A percentile compares a stretch with the other conserved stretches of the same genome.
Evolutionary conservation across 2,797 vertebrate species (phyloP).

Genomic region (Eulemur albifrons): DNA sequence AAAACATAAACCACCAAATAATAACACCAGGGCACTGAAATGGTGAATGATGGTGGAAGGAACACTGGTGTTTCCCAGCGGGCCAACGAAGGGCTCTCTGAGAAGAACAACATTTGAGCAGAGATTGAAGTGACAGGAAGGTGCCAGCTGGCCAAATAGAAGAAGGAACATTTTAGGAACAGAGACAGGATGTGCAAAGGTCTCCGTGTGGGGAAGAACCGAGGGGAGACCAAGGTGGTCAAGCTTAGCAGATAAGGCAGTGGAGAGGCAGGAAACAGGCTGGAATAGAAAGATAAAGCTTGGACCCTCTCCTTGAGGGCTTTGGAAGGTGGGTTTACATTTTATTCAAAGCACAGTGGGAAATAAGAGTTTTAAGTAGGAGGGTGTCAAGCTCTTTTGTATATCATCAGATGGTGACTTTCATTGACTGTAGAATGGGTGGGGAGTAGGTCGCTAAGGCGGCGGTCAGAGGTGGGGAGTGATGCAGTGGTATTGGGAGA

Average conservation of each 20-base stretch:
- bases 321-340: not conserved
- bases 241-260: not conserved
- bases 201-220: not conserved
- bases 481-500: fast-evolving
- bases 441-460: too few relatives aligned
- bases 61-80: fast-evolving
- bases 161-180: not conserved
- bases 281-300: not conserved
- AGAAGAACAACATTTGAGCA: not conserved
- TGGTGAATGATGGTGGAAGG: fast-evolving
- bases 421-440: not conserved
- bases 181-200: not conserved
- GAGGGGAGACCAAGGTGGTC: not conserved
- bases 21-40: not conserved
- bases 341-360: not conserved
- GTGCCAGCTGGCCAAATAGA: not conserved
- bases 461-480: too few relatives aligned
- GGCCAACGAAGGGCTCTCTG: not conserved
- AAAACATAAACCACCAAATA: not conserved
- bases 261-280: fast-evolving
- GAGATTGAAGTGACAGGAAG: not conserved
- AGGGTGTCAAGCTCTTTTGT: not conserved
- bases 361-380: not conserved
- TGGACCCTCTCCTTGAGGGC: not conserved
- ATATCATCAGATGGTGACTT: not conserved